A percentile compares a stretch with the other conserved stretches of the same genome.
These are phyloP conservation scores for Trematomus loennbergii DNA, from an alignment of 2,113 vertebrate genomes.

Conservation along the genomic window DNA sequence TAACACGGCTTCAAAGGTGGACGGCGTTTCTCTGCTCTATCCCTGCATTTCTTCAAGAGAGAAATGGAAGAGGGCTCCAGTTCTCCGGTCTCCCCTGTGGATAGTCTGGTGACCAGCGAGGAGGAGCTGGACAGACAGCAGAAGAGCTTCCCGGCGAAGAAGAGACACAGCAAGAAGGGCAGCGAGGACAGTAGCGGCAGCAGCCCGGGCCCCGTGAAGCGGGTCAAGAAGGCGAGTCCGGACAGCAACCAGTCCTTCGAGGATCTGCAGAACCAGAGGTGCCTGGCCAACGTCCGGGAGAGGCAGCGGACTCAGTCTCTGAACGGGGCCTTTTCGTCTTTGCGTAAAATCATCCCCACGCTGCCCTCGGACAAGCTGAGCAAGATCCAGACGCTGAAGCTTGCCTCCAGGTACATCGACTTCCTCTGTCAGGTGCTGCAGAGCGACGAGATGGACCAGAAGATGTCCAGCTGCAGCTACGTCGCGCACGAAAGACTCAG, in stretches of 20 bases:
- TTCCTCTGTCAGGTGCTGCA: constrained; percentile 88
- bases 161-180: constrained; percentile 83
- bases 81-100: constrained; percentile 85
- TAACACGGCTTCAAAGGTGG: constrained; percentile 83
- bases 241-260: constrained; percentile 84
- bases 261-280: constrained; percentile 88
- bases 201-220: constrained; percentile 80
- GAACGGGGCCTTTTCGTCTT: constrained; percentile 86
- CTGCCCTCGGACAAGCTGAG: constrained; percentile 89
- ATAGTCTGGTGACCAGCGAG: constrained; percentile 87
- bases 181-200: constrained; percentile 80
- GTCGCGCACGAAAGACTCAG: constrained; percentile 89
- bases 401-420: constrained; percentile 87
- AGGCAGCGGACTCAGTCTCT: constrained; percentile 87
- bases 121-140: constrained; percentile 86
- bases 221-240: constrained; percentile 83
- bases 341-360: constrained; percentile 88
- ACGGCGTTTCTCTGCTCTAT: constrained; percentile 74
- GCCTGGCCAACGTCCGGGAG: constrained; percentile 88
- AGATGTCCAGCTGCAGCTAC: constrained; percentile 90
- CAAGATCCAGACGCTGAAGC: constrained; percentile 89
- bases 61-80: constrained; percentile 87
- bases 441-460: constrained; percentile 89
- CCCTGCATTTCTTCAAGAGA: constrained; percentile 82
- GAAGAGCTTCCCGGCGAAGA: constrained; percentile 80